Evolutionary conservation across 2,797 vertebrate species (phyloP).

Genomic region (Gymnoscopelus braueri): DNA sequence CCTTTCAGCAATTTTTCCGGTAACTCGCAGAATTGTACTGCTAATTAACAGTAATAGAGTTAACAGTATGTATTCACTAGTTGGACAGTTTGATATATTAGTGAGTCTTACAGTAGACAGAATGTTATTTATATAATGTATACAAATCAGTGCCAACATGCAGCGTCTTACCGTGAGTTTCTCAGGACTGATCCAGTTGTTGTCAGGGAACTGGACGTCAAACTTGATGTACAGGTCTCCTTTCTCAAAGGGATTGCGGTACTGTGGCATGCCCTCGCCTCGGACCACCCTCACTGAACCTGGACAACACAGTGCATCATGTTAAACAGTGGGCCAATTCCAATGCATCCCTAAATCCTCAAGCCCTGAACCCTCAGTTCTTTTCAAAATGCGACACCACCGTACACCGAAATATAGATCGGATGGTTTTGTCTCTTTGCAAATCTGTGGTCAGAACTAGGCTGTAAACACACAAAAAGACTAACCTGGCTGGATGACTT

Average conservation of each 20-base stretch:
- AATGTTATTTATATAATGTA: too few relatives aligned
- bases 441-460: background rate
- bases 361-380: too few relatives aligned
- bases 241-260: conserved; percentile 98
- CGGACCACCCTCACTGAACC: conserved; percentile 92
- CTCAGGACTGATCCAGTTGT: conserved; percentile 98
- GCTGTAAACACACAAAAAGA: background rate
- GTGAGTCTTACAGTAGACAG: too few relatives aligned
- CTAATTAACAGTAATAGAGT: too few relatives aligned
- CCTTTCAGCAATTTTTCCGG: too few relatives aligned
- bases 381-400: background rate
- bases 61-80: too few relatives aligned
- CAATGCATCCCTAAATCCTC: too few relatives aligned
- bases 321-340: too few relatives aligned
- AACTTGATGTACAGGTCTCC: conserved; percentile 97
- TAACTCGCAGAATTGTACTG: too few relatives aligned
- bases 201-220: conserved; percentile 96
- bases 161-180: conserved; percentile 88
- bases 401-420: background rate
- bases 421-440: too few relatives aligned
- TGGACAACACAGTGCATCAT: conserved; percentile 53
- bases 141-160: background rate
- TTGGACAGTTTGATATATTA: too few relatives aligned
- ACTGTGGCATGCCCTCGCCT: conserved; percentile 98
- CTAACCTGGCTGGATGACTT: conserved; percentile 97